Base-by-base conservation (phyloP, 2,888 invertebrate genomes). In the Chaetogeoica ovagalla region DNA sequence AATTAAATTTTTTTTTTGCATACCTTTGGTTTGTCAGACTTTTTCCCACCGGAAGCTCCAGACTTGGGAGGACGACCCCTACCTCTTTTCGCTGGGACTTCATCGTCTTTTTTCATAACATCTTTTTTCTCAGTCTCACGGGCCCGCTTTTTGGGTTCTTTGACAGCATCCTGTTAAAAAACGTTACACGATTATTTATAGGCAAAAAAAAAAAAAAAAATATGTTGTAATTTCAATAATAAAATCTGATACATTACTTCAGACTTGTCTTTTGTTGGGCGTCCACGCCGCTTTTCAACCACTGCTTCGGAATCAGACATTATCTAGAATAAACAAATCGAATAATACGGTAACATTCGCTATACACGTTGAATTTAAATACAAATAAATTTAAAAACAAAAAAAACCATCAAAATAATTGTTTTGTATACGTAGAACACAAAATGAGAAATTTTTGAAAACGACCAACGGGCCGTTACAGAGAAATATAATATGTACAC, bases 1-100 rank as follows among this genome's bases (percentile, higher is more conserved):
- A 30, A 4, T 30, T 30, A 30, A 30, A 30, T 30, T 43, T 43
- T 9, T n/a, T 55, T 83, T 11, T 48, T 15, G 48, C 15, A 69
- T 83, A 86, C 85, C 84, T 87, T 87, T n/a, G 86, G 85, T 84
- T 88, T 87, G 9, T 76, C 75, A 17, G 87, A 83, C 43, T 86
- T 85, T 85, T 88, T 89, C 85, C 88, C 89, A 68, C 87, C 87
- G 73, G 88, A 86, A 39, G 89, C 89, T 84, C 89, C 89, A 52
- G 89, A 79, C n/a, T 79, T 79, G 2, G 79, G 79, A 23, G 79
- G 89, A 82, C 89, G 86, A 65, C 89, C 89, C 62, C 89, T 87
- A 15, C 89, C 89, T 74, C 89, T 85, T 84, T 89, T 89, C 37
- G 87, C 88, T 62, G 89, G 88, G 8, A 85, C 82, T 66, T 83